Evolutionary conservation across 2,888 invertebrate species (phyloP), one percentile per base, ranked within the genome.

Genomic region (Nephrotoma appendiculata): DNA sequence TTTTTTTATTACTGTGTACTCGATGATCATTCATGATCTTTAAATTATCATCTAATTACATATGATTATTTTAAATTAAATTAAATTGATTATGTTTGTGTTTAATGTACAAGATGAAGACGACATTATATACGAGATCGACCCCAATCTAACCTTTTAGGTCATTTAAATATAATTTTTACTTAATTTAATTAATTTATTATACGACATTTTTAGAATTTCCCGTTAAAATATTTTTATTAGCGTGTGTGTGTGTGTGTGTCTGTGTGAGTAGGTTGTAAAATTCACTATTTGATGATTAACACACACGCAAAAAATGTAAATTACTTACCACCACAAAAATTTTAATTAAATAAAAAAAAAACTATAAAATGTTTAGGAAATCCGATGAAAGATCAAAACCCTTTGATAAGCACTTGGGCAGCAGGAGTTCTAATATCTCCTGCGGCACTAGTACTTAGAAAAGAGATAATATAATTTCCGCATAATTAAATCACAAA

Each of bases 371-470:
- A 84, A 48, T 71, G 5, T 71, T 71, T 31, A 31, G 31, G 31
- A 31, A 4, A 31, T 71, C 31, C 71, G 85, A 7, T 85, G 85
- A 15, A 19, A 15, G 19, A 84, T 44, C 44, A 95, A 94, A 92
- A 90, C 91, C 90, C 92, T 91, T 92, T 92, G 90, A 92, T 92
- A 92, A 92, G 92, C 92, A 92, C 92, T 92, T 91, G 91, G 91
- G 92, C 92, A 92, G 92, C 92, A 92, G 92, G 92, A 90, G 92
- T 90, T 89, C 89, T 89, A 90, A 89, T 90, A 90, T 91, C 92
- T 92, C 92, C 92, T 92, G 92, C 92, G 92, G 92, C 92, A 92
- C 92, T 92, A 92, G 92, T 92, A 92, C 92, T 92, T 92, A 92
- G 92, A 90, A 91, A 92, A 92, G 92, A 89, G 84, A 84, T 42